These are phyloP conservation scores for Xenopus borealis DNA, from an alignment of 2,113 vertebrate genomes.

Conservation along the genomic window DNA sequence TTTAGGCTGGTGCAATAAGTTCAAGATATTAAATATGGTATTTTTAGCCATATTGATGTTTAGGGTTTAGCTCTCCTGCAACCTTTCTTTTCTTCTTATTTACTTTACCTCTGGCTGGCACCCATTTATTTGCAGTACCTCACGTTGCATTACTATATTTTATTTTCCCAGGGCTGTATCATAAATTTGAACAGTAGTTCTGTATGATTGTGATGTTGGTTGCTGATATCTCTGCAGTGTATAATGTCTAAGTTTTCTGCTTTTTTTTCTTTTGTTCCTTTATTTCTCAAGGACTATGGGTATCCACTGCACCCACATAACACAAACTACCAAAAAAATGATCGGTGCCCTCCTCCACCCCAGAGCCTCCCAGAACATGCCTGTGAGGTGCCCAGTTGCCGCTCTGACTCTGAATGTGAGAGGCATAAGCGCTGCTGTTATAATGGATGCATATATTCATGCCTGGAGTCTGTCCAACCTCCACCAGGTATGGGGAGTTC, in stretches of 20 bases:
- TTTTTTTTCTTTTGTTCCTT: not conserved
- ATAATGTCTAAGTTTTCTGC: not conserved
- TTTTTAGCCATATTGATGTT: too few species aligned
- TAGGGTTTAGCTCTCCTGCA: too few species aligned
- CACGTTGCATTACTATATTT: too few species aligned
- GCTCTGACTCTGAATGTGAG: slow-evolving; percentile 81
- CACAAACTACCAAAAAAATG: slow-evolving; percentile 75
- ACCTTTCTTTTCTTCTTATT: too few species aligned
- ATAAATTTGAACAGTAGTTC: too few species aligned
- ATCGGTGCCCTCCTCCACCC: slow-evolving; percentile 86
- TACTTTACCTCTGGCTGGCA: too few species aligned
- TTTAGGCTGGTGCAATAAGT: too few species aligned
- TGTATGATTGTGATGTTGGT: not conserved
- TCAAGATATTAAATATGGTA: too few species aligned
- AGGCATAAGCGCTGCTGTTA: slow-evolving; percentile 90
- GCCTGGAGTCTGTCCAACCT: slow-evolving; percentile 87
- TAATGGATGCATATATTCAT: slow-evolving; percentile 93
- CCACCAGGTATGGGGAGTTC: slow-evolving; percentile 74
- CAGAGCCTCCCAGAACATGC: slow-evolving; percentile 81
- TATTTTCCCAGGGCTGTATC: too few species aligned
- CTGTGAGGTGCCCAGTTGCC: slow-evolving; percentile 85
- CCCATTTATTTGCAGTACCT: too few species aligned
- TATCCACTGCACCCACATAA: slow-evolving; percentile 77
- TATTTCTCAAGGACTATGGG: slow-evolving; percentile 79
- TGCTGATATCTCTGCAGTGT: not conserved